Percentiles rank a stretch among this genome's conserved stretches.
phyloP scores from a whole-genome alignment of 2,888 invertebrate species.

The Leucophora obtusa region DNA sequence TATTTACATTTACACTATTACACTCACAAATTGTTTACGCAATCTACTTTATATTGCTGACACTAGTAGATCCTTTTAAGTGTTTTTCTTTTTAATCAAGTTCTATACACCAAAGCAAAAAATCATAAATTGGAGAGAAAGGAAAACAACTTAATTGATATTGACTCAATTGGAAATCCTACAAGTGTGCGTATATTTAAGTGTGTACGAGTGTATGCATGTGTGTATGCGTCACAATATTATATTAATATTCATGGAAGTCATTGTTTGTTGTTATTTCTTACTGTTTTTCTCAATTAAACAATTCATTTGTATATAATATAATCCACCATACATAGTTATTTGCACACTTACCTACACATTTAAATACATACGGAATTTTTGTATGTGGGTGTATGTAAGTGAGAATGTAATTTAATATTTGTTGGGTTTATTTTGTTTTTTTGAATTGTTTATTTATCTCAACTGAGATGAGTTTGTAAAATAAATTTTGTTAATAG shows the following conservation, averaged over 20 bases:
- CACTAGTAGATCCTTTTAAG: not conserved
- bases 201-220: not conserved
- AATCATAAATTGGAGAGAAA: not conserved
- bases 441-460: not conserved
- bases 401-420: constrained; percentile 8
- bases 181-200: not conserved
- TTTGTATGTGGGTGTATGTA: not conserved
- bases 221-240: too few relatives aligned
- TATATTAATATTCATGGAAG: not conserved
- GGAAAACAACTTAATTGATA: not conserved
- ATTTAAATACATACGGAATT: not conserved
- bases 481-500: not conserved
- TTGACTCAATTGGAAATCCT: not conserved
- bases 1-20: not conserved
- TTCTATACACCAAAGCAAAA: not conserved
- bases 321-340: not conserved
- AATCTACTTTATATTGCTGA: not conserved
- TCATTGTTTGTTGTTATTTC: not conserved
- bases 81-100: not conserved
- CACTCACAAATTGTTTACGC: not conserved
- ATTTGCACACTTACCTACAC: too few relatives aligned
- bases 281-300: not conserved
- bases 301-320: not conserved
- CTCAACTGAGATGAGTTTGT: not conserved
- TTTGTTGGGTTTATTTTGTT: not conserved